phyloP scores from a whole-genome alignment of 2,113 vertebrate genomes.

The Athene noctua region DNA sequence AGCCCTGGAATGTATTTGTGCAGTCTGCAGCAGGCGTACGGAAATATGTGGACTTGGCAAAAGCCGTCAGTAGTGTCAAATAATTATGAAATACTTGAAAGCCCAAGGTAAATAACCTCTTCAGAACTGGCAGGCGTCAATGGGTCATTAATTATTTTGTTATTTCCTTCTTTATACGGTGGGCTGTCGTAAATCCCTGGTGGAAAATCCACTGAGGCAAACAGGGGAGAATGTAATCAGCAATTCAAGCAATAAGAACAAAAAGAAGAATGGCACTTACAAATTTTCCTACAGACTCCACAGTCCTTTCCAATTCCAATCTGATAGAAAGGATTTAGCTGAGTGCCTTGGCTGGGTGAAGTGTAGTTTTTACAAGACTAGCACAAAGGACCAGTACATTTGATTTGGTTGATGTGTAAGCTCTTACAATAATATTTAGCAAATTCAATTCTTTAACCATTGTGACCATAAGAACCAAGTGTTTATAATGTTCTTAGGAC shows the following conservation, averaged over 20 bases:
- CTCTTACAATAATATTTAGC: constrained; percentile 42
- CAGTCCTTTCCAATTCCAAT: constrained; percentile 64
- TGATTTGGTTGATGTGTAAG: constrained; percentile 16
- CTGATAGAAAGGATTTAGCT: constrained; percentile 51
- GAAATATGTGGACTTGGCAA: constrained; percentile 57
- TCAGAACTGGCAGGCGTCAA: constrained; percentile 53
- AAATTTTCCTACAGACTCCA: constrained; percentile 42
- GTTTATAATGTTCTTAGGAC: constrained; percentile 43
- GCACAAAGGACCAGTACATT: constrained; percentile 31
- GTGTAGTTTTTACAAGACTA: constrained; percentile 18
- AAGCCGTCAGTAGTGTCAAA: constrained; percentile 21
- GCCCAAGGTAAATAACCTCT: constrained; percentile 59
- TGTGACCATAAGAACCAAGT: constrained; percentile 48
- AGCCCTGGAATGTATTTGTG: constrained; percentile 25
- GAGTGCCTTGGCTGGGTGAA: constrained; percentile 40
- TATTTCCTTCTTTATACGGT: constrained; percentile 40
- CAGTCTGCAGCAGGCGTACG: not conserved
- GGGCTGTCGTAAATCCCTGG: constrained; percentile 36
- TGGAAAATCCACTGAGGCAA: constrained; percentile 42
- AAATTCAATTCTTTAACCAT: constrained; percentile 62
- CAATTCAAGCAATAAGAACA: constrained; percentile 46
- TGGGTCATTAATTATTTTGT: constrained; percentile 70
- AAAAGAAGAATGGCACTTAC: constrained; percentile 45
- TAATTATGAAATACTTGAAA: constrained; percentile 67
- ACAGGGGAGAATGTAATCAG: constrained; percentile 34